phyloP scores from a whole-genome alignment of 1,140 invertebrate species.

The Tetranychus cinnabarinus region DNA sequence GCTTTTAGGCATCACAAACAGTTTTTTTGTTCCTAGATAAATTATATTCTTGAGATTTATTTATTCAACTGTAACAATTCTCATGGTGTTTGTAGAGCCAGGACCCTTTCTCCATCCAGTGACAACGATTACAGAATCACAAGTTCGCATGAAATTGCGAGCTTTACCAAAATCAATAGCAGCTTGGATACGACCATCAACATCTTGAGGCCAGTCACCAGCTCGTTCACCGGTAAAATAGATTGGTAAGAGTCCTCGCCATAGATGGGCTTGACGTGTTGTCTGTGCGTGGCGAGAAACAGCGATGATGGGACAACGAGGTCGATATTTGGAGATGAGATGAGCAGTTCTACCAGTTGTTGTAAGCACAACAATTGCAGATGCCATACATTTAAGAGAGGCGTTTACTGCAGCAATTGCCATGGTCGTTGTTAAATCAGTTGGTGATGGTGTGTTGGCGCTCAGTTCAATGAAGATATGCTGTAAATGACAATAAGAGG shows the following conservation, averaged over 20 bases:
- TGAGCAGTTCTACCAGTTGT: constrained; percentile 77
- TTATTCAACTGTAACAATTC: constrained; percentile 23
- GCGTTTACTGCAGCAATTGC: constrained; percentile 92
- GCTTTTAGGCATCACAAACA: too few species aligned
- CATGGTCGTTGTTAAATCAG: constrained; percentile 68
- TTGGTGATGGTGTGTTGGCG: constrained; percentile 26
- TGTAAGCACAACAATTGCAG: constrained; percentile 80
- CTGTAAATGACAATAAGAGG: not conserved
- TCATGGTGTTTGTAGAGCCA: constrained; percentile 32
- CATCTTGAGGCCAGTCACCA: constrained; percentile 74
- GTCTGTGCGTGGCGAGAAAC: constrained; percentile 40
- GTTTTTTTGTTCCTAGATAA: too few species aligned
- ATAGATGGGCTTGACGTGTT: constrained; percentile 77
- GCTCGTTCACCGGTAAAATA: constrained; percentile 26
- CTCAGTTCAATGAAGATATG: constrained; percentile 14
- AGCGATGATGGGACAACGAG: constrained; percentile 84
- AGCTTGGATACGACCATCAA: constrained; percentile 68
- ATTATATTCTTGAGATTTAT: too few species aligned
- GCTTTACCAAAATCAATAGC: constrained; percentile 68
- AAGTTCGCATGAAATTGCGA: constrained; percentile 21
- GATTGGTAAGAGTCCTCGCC: constrained; percentile 77
- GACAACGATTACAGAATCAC: constrained; percentile 29
- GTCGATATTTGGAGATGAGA: constrained; percentile 77
- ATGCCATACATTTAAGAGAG: constrained; percentile 65
- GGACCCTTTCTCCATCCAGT: constrained; percentile 32